Percentiles rank a stretch among this genome's conserved stretches.
These are phyloP conservation scores for Pteropus rufus DNA, from an alignment of 2,797 vertebrate genomes.

Conservation along the genomic window DNA sequence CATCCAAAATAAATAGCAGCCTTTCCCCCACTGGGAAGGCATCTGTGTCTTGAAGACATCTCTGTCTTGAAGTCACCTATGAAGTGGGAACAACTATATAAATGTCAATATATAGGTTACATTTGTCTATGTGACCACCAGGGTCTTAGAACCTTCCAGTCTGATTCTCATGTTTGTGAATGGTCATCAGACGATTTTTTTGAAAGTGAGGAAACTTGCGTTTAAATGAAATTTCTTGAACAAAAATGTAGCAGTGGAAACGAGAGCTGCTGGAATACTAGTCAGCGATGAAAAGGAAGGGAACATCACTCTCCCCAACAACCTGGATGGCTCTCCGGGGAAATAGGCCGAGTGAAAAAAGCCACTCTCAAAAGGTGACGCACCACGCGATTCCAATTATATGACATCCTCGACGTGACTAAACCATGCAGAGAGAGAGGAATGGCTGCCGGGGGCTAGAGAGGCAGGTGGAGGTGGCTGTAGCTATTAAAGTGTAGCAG, in stretches of 20 bases:
- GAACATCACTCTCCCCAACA: rapidly evolving
- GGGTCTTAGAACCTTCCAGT: neutral
- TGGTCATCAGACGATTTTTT: neutral
- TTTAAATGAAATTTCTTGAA: neutral
- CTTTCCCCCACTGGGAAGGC: neutral
- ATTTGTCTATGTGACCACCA: neutral
- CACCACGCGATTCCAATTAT: neutral
- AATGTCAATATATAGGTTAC: neutral
- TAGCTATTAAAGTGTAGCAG: too few species aligned
- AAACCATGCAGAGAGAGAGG: neutral
- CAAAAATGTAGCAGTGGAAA: neutral
- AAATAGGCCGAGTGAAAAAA: neutral
- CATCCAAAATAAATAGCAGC: neutral
- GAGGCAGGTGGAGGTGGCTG: too few species aligned
- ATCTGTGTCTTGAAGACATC: neutral
- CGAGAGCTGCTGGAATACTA: neutral
- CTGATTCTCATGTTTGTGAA: neutral
- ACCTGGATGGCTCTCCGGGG: rapidly evolving
- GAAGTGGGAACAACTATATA: neutral
- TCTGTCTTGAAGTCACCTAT: neutral
- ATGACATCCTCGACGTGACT: neutral
- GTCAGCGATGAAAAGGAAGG: neutral
- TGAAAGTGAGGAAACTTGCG: neutral
- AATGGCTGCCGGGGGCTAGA: neutral
- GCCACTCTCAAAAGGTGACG: rapidly evolving